Evolutionary conservation across 2,113 vertebrate genomes (phyloP).

Genomic region (Hippocampus barbouri): DNA sequence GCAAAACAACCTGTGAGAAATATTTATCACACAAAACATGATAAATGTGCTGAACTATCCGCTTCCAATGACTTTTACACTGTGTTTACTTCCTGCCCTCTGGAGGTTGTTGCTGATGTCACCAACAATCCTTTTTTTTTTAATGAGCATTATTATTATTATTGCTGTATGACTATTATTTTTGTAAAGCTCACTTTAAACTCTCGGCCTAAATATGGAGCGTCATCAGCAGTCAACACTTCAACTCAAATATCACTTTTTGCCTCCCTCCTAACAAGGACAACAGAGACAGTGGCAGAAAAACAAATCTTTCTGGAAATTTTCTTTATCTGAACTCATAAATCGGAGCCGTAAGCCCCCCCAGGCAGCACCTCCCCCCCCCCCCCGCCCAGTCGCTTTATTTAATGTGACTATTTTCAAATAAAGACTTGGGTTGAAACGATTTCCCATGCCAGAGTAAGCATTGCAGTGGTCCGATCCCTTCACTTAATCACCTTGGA

Average conservation of each 20-base stretch:
- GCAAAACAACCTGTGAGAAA: not conserved
- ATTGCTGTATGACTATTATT: too few species aligned
- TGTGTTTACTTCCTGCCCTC: not conserved
- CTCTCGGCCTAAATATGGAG: not conserved
- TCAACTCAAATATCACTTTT: not conserved
- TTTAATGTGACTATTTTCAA: slow-evolving; percentile 33
- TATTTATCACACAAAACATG: not conserved
- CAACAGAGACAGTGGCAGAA: not conserved
- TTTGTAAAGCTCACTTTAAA: not conserved
- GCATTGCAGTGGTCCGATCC: not conserved
- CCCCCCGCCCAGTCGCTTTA: slow-evolving; percentile 24
- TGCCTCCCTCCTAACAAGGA: not conserved
- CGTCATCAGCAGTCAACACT: not conserved
- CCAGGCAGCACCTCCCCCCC: slow-evolving; percentile 33
- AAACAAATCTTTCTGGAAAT: slow-evolving; percentile 20
- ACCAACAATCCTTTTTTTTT: not conserved
- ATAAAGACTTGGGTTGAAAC: slow-evolving; percentile 23
- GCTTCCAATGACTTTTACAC: not conserved
- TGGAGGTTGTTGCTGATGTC: not conserved
- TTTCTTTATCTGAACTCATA: slow-evolving; percentile 32
- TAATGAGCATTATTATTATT: too few species aligned
- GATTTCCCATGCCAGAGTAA: not conserved
- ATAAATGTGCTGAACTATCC: not conserved
- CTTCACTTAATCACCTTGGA: not conserved
- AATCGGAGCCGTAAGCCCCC: slow-evolving; percentile 27